These are phyloP conservation scores for Poeciliopsis gracilis DNA, from an alignment of 2,797 vertebrate species.

Conservation along the genomic window DNA sequence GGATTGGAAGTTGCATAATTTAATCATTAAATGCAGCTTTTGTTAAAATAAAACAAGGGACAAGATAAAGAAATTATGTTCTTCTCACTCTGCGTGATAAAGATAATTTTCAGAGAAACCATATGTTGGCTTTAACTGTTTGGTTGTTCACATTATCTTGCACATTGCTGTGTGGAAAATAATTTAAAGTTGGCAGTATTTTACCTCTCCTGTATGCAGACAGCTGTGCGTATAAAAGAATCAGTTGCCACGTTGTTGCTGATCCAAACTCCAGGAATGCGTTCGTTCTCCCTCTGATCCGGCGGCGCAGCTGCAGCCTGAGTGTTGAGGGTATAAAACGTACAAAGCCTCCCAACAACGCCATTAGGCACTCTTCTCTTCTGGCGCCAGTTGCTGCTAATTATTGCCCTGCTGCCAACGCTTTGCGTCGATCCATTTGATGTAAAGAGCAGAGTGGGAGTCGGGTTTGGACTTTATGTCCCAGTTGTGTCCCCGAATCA, in stretches of 20 bases:
- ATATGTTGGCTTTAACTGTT: neutral
- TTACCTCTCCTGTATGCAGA: slow-evolving; percentile 3
- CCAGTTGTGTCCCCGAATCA: slow-evolving; percentile 26
- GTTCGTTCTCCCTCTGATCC: slow-evolving; percentile 34
- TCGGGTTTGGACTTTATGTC: slow-evolving; percentile 40
- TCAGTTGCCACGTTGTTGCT: slow-evolving; percentile 39
- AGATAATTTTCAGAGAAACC: neutral
- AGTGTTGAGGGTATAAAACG: slow-evolving; percentile 29
- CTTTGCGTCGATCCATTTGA: slow-evolving; percentile 34
- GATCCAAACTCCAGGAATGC: slow-evolving; percentile 49
- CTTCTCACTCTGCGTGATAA: neutral
- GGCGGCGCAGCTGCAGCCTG: slow-evolving; percentile 52
- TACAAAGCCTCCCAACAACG: slow-evolving; percentile 38
- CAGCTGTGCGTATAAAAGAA: slow-evolving; percentile 20
- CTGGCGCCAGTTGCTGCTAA: slow-evolving; percentile 53
- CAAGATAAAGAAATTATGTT: slow-evolving; percentile 8
- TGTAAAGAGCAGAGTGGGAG: slow-evolving; percentile 24
- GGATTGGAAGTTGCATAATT: slow-evolving; percentile 26
- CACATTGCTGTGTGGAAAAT: neutral
- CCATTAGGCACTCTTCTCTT: slow-evolving; percentile 44
- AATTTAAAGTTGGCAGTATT: slow-evolving; percentile 2
- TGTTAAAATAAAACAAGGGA: slow-evolving; percentile 15
- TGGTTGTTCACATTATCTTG: slow-evolving; percentile 11
- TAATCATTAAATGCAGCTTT: slow-evolving; percentile 18
- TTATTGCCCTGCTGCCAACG: slow-evolving; percentile 46